phyloP scores from a whole-genome alignment of 2,888 invertebrate species.

The Isoperla grammatica region DNA sequence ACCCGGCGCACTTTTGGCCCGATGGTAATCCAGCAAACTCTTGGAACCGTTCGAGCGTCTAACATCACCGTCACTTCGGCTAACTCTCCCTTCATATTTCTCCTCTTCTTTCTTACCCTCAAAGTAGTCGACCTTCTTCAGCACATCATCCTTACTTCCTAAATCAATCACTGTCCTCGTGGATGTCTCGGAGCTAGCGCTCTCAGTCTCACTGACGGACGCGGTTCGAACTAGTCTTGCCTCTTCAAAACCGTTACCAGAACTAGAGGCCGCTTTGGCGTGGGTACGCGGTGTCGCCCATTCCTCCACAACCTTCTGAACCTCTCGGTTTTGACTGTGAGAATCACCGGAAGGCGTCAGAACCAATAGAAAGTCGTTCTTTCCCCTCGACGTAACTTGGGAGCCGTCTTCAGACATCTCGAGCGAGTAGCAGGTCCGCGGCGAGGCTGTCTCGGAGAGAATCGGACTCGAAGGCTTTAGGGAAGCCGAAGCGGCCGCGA shows the following conservation, averaged over 20 bases:
- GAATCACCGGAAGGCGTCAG: slow-evolving; percentile 40
- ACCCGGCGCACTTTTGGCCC: slow-evolving; percentile 27
- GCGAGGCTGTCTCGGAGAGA: slow-evolving; percentile 41
- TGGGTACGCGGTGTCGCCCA: slow-evolving; percentile 43
- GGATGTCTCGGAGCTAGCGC: slow-evolving; percentile 66
- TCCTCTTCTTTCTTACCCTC: slow-evolving; percentile 43
- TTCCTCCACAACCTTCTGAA: slow-evolving; percentile 44
- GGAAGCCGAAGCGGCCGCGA: slow-evolving; percentile 51
- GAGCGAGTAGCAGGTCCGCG: slow-evolving; percentile 47
- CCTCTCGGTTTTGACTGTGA: slow-evolving; percentile 32
- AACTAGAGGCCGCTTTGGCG: slow-evolving; percentile 35
- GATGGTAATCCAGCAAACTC: slow-evolving; percentile 6
- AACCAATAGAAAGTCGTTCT: slow-evolving; percentile 45
- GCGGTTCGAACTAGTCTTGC: slow-evolving; percentile 41
- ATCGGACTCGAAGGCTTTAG: slow-evolving; percentile 34
- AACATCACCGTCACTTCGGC: slow-evolving; percentile 25
- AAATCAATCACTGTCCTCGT: slow-evolving; percentile 61
- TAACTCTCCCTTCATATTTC: not conserved
- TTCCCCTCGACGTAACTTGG: slow-evolving; percentile 26
- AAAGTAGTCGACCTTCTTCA: slow-evolving; percentile 73
- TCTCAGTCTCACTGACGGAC: slow-evolving; percentile 63
- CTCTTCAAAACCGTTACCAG: not conserved
- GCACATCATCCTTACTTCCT: slow-evolving; percentile 55
- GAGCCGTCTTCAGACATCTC: slow-evolving; percentile 43
- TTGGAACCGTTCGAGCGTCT: not conserved